Evolutionary conservation across 2,888 invertebrate genomes (phyloP).

Genomic region (Polyploca ridens): DNA sequence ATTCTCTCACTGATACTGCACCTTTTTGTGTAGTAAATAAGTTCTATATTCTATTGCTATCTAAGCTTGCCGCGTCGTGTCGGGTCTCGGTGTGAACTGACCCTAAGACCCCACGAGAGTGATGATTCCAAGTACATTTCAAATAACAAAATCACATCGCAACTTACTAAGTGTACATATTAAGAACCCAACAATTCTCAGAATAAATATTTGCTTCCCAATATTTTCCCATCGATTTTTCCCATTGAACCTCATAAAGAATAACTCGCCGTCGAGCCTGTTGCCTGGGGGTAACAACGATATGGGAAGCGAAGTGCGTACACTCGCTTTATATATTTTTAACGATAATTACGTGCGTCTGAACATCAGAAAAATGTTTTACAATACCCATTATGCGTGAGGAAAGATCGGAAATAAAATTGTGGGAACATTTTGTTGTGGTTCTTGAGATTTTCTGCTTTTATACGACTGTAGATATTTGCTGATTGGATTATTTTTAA

Average conservation of each 20-base stretch:
- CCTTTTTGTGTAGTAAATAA: no score
- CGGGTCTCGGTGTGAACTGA: no score
- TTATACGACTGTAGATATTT: neutral
- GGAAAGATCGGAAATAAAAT: neutral
- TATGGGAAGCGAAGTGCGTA: conserved; percentile 22
- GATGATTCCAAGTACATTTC: neutral
- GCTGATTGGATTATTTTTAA: neutral
- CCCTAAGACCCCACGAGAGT: no score
- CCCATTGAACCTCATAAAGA: neutral
- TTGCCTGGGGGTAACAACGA: conserved; percentile 30
- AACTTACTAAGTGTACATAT: neutral
- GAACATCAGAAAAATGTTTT: conserved; percentile 33
- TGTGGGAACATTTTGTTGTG: neutral
- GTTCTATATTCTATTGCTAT: no score
- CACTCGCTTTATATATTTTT: conserved; percentile 13
- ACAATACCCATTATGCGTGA: conserved; percentile 11
- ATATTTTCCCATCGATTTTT: conserved; percentile 7
- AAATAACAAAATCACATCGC: neutral
- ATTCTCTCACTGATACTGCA: no score
- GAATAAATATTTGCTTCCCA: neutral
- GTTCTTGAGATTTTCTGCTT: neutral
- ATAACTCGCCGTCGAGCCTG: neutral
- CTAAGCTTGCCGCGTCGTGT: no score
- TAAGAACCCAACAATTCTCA: neutral
- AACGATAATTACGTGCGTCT: conserved; percentile 36